phyloP scores from a whole-genome alignment of 2,888 invertebrate genomes.

The Copidosoma aretas region DNA sequence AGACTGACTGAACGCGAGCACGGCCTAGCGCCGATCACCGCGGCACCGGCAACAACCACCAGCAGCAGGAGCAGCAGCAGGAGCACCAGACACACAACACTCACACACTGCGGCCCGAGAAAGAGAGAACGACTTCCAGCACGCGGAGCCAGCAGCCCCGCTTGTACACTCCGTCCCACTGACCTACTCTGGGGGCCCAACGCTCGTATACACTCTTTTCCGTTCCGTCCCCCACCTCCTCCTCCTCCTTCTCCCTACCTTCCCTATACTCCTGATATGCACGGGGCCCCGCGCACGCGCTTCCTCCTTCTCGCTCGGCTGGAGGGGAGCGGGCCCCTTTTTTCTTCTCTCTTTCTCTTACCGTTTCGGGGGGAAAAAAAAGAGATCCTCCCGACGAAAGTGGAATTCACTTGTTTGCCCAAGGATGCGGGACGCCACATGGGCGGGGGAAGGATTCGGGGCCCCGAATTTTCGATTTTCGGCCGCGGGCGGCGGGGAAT shows the following conservation, averaged over 20 bases:
- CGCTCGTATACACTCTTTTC: conserved; percentile 30
- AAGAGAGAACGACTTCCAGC: conserved; percentile 1
- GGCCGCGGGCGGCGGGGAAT: too few relatives aligned
- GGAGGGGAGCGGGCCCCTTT: conserved; percentile 21
- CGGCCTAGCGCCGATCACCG: conserved; percentile 24
- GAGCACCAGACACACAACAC: too few relatives aligned
- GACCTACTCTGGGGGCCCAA: conserved; percentile 55
- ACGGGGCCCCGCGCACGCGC: background rate
- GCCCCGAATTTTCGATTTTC: too few relatives aligned
- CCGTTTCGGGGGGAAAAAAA: conserved; percentile 28
- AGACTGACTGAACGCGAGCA: conserved; percentile 59
- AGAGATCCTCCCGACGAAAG: conserved; percentile 28
- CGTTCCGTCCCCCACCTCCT: conserved; percentile 21
- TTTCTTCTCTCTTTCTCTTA: conserved; percentile 37
- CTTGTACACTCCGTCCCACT: conserved; percentile 61
- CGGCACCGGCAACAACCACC: background rate
- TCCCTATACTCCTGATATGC: conserved; percentile 10
- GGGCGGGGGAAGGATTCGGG: background rate
- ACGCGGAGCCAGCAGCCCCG: conserved; percentile 38
- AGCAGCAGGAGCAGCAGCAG: too few relatives aligned
- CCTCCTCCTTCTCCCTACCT: background rate
- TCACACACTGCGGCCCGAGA: too few relatives aligned
- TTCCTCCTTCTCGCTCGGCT: conserved; percentile 28
- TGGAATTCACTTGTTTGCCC: conserved; percentile 33
- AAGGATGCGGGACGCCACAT: background rate